Base-by-base conservation (phyloP, 2,888 invertebrate genomes). In the Euzophera pinguis region DNA sequence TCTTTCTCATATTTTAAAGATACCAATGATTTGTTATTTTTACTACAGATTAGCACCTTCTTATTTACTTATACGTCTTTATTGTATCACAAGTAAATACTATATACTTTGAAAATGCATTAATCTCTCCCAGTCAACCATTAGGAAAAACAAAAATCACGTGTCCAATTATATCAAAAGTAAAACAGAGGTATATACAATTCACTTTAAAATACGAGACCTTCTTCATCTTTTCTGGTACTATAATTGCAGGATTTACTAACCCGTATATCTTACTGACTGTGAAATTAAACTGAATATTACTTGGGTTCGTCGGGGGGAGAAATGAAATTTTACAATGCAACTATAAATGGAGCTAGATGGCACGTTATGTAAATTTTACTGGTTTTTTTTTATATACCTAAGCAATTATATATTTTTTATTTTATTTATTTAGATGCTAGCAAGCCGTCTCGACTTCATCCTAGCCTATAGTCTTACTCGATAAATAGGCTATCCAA, bases 301-400 rank as follows among this genome's bases (percentile, higher is more conserved):
- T 50, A 14, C 49, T 29, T 9, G 16, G 22, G 43, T 45, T 39
- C 39, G 27, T 29, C 14, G 27, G 13, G n/a, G 14, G 4, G 38
- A 8, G 29, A 41, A 32, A 39, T 50, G 41, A 16, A 39, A 50
- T 29, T 39, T 32, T 16, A 52, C 50, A 50, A 47, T 38, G 47
- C 52, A 57, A n/a, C 53, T 22, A 57, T 54, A 57, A 53, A 53
- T 54, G 41, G 57, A 35, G 16, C 45, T 22, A 50, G 32, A 51
- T 53, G 50, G 53, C 48, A 43, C 38, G 50, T 52, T 50, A 43
- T 52, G 50, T 45, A 52, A 51, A 52, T 51, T 42, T 42, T 39
- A 27, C 35, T 47, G 35, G 22, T 22, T 22, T 3, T 22, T 22
- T 22, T 2, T 48, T 27, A 42, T 27, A 13, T 32, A 29, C 5